Evolutionary conservation across 2,113 vertebrate species (phyloP).

Genomic region (Promerops cafer): DNA sequence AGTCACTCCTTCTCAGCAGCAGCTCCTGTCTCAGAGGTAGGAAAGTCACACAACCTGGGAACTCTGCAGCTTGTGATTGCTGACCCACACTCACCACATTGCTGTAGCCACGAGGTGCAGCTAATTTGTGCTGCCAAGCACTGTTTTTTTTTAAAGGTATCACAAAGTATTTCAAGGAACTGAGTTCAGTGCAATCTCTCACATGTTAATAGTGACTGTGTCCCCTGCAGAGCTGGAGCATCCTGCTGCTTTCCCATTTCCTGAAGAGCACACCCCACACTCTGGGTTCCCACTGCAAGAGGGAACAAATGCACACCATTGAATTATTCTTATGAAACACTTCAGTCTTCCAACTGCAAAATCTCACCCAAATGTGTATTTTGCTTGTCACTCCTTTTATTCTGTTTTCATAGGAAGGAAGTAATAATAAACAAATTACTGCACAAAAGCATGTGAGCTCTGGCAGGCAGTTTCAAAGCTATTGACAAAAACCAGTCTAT

Average conservation of each 20-base stretch:
- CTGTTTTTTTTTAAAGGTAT: background rate
- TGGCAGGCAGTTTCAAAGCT: conserved; percentile 27
- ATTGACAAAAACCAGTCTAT: conserved; percentile 8
- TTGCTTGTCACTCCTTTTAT: conserved; percentile 22
- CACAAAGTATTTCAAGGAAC: background rate
- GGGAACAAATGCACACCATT: background rate
- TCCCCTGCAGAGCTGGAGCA: background rate
- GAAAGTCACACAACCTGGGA: background rate
- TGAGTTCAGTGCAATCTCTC: background rate
- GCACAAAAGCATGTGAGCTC: conserved; percentile 14
- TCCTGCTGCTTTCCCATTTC: background rate
- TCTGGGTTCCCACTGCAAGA: background rate
- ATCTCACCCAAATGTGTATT: conserved; percentile 14
- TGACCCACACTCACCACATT: background rate
- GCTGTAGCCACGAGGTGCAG: background rate
- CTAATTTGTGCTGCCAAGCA: background rate
- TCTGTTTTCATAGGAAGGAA: conserved; percentile 61
- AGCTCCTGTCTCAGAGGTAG: background rate
- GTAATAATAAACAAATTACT: conserved; percentile 53
- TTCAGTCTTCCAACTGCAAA: background rate
- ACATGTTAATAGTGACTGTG: background rate
- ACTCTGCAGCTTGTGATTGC: background rate
- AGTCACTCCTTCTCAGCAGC: background rate
- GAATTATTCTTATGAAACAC: background rate
- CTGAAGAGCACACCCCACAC: background rate